phyloP scores from a whole-genome alignment of 1,140 invertebrate genomes.

The Matsumurasca onukii region DNA sequence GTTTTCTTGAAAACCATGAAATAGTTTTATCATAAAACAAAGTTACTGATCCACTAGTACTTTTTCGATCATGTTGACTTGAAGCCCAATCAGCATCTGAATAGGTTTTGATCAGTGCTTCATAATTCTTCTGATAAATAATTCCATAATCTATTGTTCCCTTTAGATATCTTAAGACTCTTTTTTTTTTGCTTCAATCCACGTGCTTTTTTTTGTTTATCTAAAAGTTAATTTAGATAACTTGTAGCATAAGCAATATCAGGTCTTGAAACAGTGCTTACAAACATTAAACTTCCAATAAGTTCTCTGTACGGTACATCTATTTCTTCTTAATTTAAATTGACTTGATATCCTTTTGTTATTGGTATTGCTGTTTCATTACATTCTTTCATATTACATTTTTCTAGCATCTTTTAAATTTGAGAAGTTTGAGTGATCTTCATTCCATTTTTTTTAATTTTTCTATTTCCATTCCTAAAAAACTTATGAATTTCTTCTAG shows the following conservation, averaged over 20 bases:
- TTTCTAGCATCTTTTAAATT: constrained; percentile 1
- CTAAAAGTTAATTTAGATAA: neutral
- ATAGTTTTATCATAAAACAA: neutral
- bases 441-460: constrained; percentile 45
- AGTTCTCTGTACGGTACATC: neutral
- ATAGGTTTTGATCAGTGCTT: neutral
- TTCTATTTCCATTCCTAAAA: constrained; percentile 35
- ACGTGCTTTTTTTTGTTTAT: constrained; percentile 1
- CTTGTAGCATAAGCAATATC: neutral
- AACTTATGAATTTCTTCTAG: neutral
- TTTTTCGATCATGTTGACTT: neutral
- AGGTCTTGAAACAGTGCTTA: neutral
- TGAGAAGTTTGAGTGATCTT: neutral
- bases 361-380: neutral
- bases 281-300: neutral
- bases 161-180: too few species aligned
- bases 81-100: neutral
- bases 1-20: constrained; percentile 1
- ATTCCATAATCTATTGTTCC: too few species aligned
- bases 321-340: neutral
- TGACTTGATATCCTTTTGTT: constrained; percentile 9
- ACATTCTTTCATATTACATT: neutral
- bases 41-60: neutral
- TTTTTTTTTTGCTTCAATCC: too few species aligned
- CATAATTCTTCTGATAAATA: too few species aligned